Evolutionary conservation across 2,888 invertebrate species (phyloP), one percentile per base, ranked within the genome.

Genomic region (Apoda limacodes): DNA sequence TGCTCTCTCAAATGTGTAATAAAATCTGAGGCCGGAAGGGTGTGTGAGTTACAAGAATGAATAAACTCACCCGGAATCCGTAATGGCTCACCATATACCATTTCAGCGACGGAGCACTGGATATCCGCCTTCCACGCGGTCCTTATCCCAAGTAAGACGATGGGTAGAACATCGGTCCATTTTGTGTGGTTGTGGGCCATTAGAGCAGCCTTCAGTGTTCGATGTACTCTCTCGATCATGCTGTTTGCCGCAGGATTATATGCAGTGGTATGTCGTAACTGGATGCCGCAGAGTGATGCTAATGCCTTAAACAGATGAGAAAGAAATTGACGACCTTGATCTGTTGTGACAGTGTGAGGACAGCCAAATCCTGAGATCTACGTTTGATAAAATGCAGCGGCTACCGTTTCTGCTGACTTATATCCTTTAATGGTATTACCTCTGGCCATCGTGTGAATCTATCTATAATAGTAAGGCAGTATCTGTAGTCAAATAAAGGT

Each of bases 361-460:
- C 33, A 34, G 12, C 42, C 43, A 22, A 32, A 42, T 4, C 40
- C 22, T 3, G 19, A 14, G 5, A 43, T 39, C 45, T 44, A 48
- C 2, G 13, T 22, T 12, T 39, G 32, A 25, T 40, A 42, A 9
- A 46, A 15, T 1, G 25, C 30, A 25, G 34, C 34, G 3, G 46
- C 37, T 5, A 42, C 30, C 2, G 22, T 35, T 5, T 45, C 40
- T 1, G 42, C 45, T 5, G 38, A 9, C n/a, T n/a, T n/a, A n/a
- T n/a, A n/a, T n/a, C n/a, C n/a, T n/a, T n/a, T n/a, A n/a, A n/a
- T n/a, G n/a, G n/a, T n/a, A n/a, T n/a, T n/a, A n/a, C n/a, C n/a
- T n/a, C n/a, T n/a, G n/a, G n/a, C n/a, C n/a, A n/a, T n/a, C n/a
- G n/a, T n/a, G n/a, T n/a, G n/a, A n/a, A n/a, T n/a, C n/a, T n/a